Base-by-base conservation (phyloP, 1,140 invertebrate genomes). In the Schlechtendalia chinensis region DNA sequence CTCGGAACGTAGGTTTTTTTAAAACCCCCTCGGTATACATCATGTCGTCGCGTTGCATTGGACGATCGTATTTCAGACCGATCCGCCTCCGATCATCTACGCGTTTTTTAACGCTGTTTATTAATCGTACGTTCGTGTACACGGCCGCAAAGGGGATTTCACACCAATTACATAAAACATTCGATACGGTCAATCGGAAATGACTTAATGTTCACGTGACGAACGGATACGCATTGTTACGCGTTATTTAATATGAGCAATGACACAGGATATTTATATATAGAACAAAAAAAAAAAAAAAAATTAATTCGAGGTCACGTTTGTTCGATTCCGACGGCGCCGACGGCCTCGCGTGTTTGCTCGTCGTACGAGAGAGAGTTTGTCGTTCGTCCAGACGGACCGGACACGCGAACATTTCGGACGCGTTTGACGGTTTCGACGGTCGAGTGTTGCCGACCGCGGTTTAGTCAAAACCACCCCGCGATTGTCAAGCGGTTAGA, bases 121-220 rank as follows among this genome's bases (percentile, higher is more conserved):
- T 32, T 17, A n/a, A 65, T 50, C 22, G 47, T 71, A 50, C 47
- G 8, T 39, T 4, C 32, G 32, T 39, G 8, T 39, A 39, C n/a
- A n/a, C n/a, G 67, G 6, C 22, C 67, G 53, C 53, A 45, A 71
- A 58, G 54, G 19, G 58, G 58, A 58, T 75, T 75, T 75, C 19
- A 75, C 29, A 75, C 27, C 72, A 75, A 75, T 75, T 45, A 75
- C 29, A 56, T 29, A 29, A 17, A 58, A 39, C 58, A 75, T 75
- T 75, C 19, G 72, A 75, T 75, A 75, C 54, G 72, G 72, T 75
- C 72, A 75, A 75, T 75, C 72, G 72, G 72, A 75, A 75, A 75
- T 58, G 72, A 75, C 29, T 58, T 75, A 75, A 75, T 27, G 47
- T 53, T 53, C 24, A 53, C 24, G 47, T 58, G 19, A 58, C 54